Base-by-base conservation (phyloP, 2,888 invertebrate species). In the Noctua janthe region DNA sequence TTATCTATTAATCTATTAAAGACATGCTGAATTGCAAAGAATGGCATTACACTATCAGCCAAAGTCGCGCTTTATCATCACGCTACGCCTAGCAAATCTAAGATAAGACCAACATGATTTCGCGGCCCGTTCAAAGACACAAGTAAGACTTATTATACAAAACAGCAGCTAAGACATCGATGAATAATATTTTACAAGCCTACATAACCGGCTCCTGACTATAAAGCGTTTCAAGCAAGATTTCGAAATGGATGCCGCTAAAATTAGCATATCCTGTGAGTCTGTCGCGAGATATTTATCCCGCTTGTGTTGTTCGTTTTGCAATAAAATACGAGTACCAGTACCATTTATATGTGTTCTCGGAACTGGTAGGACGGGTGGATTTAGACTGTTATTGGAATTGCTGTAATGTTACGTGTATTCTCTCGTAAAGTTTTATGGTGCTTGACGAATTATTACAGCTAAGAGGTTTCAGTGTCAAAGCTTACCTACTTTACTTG, bases 181-280 rank as follows among this genome's bases (percentile, higher is more conserved):
- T 72, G 74, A 72, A 79, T 82, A 66, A 87, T 78, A 83, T 76
- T 80, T 78, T 82, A 86, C 78, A 81, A 80, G 54, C 49, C 56
- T 72, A 72, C 62, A 67, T 39, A 76, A 81, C 85, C 78, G 72
- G 81, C 74, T 71, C 79, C 78, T 39, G 73, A 81, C 83, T 83
- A 76, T 86, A 87, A 88, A 88, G 80, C 82, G 80, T 73, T 83
- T 74, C 69, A 80, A 80, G 81, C 84, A 74, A 82, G 82, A 82
- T 82, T 79, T 82, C 82, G 80, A 76, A 87, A 88, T 89, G 89
- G 83, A 85, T 83, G 81, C 81, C 66, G 74, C 79, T 90, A 88
- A 90, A 90, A 90, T 91, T 89, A 90, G 81, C 89, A 90, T 91
- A 88, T 90, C 90, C 90, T 89, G 86, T 75, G 77, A 83, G 82